Base-by-base conservation (phyloP, 2,113 vertebrate genomes). In the Choloepus hoffmanni region DNA sequence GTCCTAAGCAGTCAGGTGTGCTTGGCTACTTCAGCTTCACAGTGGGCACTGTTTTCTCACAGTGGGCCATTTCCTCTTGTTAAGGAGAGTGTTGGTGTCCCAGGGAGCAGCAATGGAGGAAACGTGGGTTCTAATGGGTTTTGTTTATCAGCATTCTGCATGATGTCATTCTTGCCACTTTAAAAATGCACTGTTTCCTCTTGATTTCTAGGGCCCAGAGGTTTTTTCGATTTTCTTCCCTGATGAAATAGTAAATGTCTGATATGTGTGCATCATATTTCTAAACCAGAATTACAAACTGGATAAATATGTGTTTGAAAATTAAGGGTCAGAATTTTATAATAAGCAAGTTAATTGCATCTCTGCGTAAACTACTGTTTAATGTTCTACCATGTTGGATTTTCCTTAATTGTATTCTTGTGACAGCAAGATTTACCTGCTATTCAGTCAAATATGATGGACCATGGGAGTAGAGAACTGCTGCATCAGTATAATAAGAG, bases 251-350 rank as follows among this genome's bases (percentile, higher is more conserved):
- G 36, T 73, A 58, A 50, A 23, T 50, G 28, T 48, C 33, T 60
- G 28, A 87, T 70, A 55, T 23, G 30, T 85, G 30, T 55, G 4
- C 2, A 11, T 79, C 5, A 14, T 36, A 40, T 55, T 45, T 72
- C 13, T 65, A 92, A 79, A 58, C 10, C 53, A 94, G 36, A 93
- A 92, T 90, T 86, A 84, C 81, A 91, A 86, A 53, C 21, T 65
- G 0, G 36, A 7, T 77, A 23, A 79, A 33, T 90, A 9, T 89
- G 68, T 67, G 23, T 92, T 74, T 84, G 58, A 28, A 95, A 79
- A 90, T 70, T 8, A 65, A 76, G 45, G 70, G 7, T n/a, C 68
- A 85, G 58, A 16, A 16, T 36, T 85, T 84, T 53, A 30, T 72
- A 92, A 68, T 60, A 28, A 81, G 53, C 62, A 16, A 43, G 28